Conservation (phyloP, 2,888 invertebrate genomes). For the Idaea dimidiata region DNA sequence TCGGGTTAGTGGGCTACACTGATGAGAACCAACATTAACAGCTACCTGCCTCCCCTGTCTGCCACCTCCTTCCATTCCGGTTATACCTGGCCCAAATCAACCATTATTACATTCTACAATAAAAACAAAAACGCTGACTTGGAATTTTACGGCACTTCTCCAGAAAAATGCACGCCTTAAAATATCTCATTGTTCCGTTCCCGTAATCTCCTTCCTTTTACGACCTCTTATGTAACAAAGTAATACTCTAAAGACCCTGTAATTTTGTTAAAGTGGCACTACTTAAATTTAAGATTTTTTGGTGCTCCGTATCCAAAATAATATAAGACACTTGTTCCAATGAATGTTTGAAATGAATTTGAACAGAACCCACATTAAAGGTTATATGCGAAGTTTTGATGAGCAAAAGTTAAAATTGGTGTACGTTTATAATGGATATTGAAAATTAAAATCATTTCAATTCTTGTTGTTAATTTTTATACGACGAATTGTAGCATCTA, state of each 20-base stretch:
- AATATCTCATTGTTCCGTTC: constrained; percentile 34
- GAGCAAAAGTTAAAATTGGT: neutral
- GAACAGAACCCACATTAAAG: constrained; percentile 15
- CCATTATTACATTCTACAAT: constrained; percentile 35
- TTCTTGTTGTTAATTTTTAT: neutral
- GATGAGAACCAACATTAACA: constrained; percentile 33
- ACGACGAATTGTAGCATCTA: neutral
- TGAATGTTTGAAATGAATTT: constrained; percentile 17
- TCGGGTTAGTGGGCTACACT: constrained; percentile 48
- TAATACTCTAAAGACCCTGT: constrained; percentile 9
- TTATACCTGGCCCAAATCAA: constrained; percentile 33
- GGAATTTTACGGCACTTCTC: constrained; percentile 38
- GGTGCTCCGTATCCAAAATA: constrained; percentile 21
- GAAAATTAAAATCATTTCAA: neutral
- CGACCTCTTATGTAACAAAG: constrained; percentile 11
- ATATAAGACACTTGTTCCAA: constrained; percentile 23
- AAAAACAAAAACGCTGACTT: constrained; percentile 39
- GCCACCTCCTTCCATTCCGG: constrained; percentile 42
- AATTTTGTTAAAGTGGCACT: constrained; percentile 17
- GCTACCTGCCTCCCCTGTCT: constrained; percentile 46
- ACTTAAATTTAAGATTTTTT: constrained; percentile 16
- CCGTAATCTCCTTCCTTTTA: constrained; percentile 11
- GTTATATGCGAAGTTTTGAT: constrained; percentile 20
- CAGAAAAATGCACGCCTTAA: constrained; percentile 32
- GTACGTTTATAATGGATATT: neutral